phyloP scores from a whole-genome alignment of 2,888 invertebrate genomes.

The Lithophane leautieri region DNA sequence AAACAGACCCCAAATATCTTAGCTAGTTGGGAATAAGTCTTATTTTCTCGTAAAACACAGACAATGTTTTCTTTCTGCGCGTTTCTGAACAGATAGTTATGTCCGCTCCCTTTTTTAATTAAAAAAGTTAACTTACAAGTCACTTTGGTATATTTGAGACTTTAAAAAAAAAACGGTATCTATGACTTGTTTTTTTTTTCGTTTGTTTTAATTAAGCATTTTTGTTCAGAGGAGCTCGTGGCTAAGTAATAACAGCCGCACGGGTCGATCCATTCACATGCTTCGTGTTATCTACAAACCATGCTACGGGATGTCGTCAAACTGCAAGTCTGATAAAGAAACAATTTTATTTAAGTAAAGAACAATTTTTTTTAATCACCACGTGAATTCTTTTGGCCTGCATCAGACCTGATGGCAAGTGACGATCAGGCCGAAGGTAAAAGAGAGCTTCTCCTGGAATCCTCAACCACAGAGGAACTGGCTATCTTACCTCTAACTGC shows the following conservation, averaged over 20 bases:
- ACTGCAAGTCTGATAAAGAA: background rate
- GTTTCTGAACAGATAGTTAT: constrained; percentile 58
- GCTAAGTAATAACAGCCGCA: no score
- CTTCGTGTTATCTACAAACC: background rate
- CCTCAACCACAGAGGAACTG: no score
- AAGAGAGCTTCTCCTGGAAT: no score
- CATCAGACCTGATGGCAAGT: no score
- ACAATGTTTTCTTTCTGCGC: constrained; percentile 64
- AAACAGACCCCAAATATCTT: constrained; percentile 70
- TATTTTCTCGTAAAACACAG: constrained; percentile 71
- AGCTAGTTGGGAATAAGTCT: constrained; percentile 72
- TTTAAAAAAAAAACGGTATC: constrained; percentile 4
- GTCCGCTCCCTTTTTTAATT: constrained; percentile 77
- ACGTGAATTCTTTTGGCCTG: no score
- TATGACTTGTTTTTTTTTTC: constrained; percentile 8
- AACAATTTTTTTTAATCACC: background rate
- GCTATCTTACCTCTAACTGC: no score
- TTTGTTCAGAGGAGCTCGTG: background rate
- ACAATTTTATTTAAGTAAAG: background rate
- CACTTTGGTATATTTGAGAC: constrained; percentile 73
- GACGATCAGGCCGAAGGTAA: no score
- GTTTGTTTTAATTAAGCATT: background rate
- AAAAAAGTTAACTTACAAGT: constrained; percentile 81
- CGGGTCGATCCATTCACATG: no score
- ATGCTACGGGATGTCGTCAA: background rate